Evolutionary conservation across 30 jellyfish, hydroid and myxozoan species (phyloP), one percentile per base, ranked within the genome.

Genomic region (Sanderia malayensis): DNA sequence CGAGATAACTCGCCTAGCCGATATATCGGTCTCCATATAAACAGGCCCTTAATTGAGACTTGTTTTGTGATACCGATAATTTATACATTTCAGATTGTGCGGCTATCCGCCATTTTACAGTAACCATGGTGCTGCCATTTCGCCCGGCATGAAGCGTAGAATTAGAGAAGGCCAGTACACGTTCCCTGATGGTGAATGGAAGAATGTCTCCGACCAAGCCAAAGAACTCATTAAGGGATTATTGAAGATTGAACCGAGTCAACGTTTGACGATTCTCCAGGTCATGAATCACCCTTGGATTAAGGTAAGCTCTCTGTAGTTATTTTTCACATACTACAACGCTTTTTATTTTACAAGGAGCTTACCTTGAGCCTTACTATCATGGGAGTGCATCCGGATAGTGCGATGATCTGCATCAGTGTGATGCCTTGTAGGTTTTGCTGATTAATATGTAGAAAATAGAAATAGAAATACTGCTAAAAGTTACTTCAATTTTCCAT

Each of bases 261-360:
- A 83, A 37, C 84, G 97, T 1, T 61, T 73, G 25, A 68, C 83
- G 24, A 83, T 90, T 21, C 76, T 28, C 13, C 92, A 90, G 55
- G 95, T 90, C n/a, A 90, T 82, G 97, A 69, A 90, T 53, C 97
- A 90, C 62, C 91, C 97, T 11, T 90, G 97, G 97, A 84, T 90
- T 11, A 74, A 77, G 86, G 97, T 90, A 47, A 71, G 86, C 8
- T 44, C 31, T 17, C 52, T 41, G 4, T 52, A 13, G 11, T 32
- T 18, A 11, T 28, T n/a, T 72, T 72, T 24, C 31, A 23, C 19
- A 4, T 0, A 31, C 24, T 29, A 18, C 34, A 13, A 3, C 8
- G 4, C 27, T 49, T n/a, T 22, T 72, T 10, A 21, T 19, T 18
- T 71, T 74, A 23, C n/a, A n/a, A n/a, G n/a, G n/a, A n/a, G n/a